Percentiles rank a stretch among this genome's conserved stretches.
These are phyloP conservation scores for Zosterops borbonicus DNA, from an alignment of 2,113 vertebrate species.

Conservation along the genomic window DNA sequence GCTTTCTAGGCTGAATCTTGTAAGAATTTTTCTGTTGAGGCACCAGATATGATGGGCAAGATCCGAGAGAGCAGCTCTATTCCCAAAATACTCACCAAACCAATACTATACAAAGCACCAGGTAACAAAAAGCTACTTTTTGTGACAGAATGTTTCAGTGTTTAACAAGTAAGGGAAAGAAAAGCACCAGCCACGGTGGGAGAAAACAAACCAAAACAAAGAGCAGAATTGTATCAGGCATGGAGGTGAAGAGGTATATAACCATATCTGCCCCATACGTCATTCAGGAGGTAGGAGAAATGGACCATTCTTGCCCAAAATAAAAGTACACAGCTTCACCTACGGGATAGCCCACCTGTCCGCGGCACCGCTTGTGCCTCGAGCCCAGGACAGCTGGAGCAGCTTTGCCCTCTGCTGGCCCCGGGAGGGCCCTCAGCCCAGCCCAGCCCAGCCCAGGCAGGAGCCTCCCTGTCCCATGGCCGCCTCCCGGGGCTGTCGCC, in stretches of 20 bases:
- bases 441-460: not conserved
- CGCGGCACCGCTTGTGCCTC: no score
- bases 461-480: accelerated
- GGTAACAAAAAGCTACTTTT: not conserved
- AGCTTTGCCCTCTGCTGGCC: conserved; percentile 52
- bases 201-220: not conserved
- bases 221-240: not conserved
- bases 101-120: no score
- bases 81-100: not conserved
- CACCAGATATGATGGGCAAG: not conserved
- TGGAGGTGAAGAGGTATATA: not conserved
- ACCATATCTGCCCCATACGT: accelerated
- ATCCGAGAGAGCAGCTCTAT: accelerated
- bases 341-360: accelerated
- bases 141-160: accelerated
- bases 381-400: not conserved
- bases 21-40: not conserved
- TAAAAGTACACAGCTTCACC: not conserved
- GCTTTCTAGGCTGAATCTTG: not conserved
- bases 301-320: no score
- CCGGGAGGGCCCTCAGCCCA: not conserved
- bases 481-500: not conserved
- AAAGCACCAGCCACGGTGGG: accelerated
- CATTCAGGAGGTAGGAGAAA: not conserved
- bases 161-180: not conserved